Evolutionary conservation across 35 echinoderm and acorn worm species (phyloP), one percentile per base, ranked within the genome.

Genomic region (Lytechinus pictus): DNA sequence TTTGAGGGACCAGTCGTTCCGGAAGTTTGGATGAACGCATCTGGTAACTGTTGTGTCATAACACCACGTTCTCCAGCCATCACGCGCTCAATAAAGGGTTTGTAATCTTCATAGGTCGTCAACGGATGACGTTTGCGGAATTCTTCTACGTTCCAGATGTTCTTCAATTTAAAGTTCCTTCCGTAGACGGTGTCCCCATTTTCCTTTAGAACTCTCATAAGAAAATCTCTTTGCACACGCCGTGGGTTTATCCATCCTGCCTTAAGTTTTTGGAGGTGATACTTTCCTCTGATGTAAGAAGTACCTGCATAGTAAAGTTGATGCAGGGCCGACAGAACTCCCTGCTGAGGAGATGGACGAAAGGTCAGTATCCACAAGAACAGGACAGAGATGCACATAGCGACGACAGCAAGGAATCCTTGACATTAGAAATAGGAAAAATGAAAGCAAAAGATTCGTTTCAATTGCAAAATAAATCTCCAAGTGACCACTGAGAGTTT

Each of bases 1-100:
- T 97, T 97, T 11, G 95, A 95, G 28, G 79, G 57, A 58, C 98
- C 98, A 3, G 98, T 97, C n/a, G 98, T 99, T 8, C 98, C 98
- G 1, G 96, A 96, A 13, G 98, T 99, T 10, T 96, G 61, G 1
- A 86, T 86, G 51, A 99, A 95, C 7, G 95, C 95, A 3, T 57
- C 54, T 9, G 89, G 94, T 54, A 88, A 54, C 12, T 95, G 94
- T 19, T 86, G 57, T 6, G 95, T 95, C 52, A 99, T 95, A 8
- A 97, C 96, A 29, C 96, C 94, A 7, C 58, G 91, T 52, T 99
- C 98, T 54, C 98, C 98, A 9, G 96, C 79, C 28, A 94, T 91
- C 9, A 95, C 96, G 21, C 96, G 91, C 4, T 96, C 86, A 11
- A 97, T 86, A 57, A 97, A 99, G 0, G 88, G 13, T 79, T 92